These are phyloP conservation scores for Vireo altiloquus DNA, from an alignment of 2,113 vertebrate species.

Conservation along the genomic window DNA sequence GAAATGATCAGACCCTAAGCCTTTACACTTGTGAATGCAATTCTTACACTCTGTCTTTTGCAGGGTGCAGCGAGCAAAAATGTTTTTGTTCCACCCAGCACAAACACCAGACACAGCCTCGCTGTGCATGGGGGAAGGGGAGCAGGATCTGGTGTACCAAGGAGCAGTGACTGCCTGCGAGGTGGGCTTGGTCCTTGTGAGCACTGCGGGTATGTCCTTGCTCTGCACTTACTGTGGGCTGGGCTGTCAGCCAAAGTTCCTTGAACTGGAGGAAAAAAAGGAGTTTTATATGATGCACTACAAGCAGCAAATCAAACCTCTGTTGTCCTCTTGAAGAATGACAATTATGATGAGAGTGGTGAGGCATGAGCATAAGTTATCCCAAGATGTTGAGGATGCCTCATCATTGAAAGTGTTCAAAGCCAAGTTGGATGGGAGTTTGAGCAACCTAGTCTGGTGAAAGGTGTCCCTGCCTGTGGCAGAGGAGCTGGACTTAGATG, in stretches of 20 bases:
- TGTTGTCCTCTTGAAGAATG: background rate
- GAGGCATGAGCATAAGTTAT: fast-evolving
- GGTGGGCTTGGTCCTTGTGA: background rate
- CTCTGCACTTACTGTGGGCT: background rate
- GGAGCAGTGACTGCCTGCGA: background rate
- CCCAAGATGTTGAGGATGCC: background rate
- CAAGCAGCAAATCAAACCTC: background rate
- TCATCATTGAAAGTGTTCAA: background rate
- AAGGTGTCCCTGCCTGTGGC: background rate
- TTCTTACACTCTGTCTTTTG: background rate
- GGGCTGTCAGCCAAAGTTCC: background rate
- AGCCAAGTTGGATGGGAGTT: background rate
- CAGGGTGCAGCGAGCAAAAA: background rate
- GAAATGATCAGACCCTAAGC: background rate
- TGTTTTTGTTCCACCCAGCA: background rate
- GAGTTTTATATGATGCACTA: background rate
- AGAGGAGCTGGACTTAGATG: background rate
- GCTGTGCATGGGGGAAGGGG: fast-evolving
- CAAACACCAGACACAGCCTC: background rate
- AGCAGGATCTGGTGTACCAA: background rate
- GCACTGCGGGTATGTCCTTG: background rate
- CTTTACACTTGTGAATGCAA: background rate
- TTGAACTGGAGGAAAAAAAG: background rate
- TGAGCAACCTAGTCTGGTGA: background rate
- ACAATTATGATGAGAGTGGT: background rate